Conservation (phyloP, 2,797 vertebrate genomes). For the Chaenodraco wilsoni region DNA sequence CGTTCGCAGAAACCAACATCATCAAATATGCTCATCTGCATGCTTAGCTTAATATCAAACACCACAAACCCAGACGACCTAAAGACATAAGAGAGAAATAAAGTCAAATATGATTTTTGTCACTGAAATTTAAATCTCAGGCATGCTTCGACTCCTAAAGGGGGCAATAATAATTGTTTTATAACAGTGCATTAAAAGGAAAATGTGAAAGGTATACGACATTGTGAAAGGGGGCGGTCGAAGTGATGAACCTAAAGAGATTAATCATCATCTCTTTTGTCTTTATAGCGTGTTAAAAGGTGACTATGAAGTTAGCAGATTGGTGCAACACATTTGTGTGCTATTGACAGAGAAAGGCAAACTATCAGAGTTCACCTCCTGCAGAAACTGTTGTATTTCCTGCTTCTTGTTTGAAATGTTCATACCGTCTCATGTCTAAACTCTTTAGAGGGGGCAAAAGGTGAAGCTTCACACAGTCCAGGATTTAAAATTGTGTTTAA, state of each 20-base stretch:
- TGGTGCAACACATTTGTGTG: too few species aligned
- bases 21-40: slow-evolving; percentile 3
- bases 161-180: neutral
- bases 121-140: neutral
- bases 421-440: neutral
- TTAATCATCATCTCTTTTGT: neutral
- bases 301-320: too few species aligned
- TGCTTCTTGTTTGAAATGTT: too few species aligned
- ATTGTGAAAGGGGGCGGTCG: neutral
- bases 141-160: neutral
- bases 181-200: neutral
- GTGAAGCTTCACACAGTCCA: slow-evolving; percentile 8
- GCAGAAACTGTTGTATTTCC: too few species aligned
- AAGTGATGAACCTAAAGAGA: neutral
- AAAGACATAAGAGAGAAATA: neutral
- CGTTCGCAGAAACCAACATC: neutral
- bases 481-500: slow-evolving; percentile 32
- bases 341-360: too few species aligned
- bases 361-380: too few species aligned
- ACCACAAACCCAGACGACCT: neutral
- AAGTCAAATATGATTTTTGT: neutral
- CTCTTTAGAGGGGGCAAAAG: slow-evolving; percentile 7
- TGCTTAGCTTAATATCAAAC: slow-evolving; percentile 1
- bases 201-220: neutral
- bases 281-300: neutral